phyloP scores from a whole-genome alignment of 2,113 vertebrate genomes.

The Sander vitreus region DNA sequence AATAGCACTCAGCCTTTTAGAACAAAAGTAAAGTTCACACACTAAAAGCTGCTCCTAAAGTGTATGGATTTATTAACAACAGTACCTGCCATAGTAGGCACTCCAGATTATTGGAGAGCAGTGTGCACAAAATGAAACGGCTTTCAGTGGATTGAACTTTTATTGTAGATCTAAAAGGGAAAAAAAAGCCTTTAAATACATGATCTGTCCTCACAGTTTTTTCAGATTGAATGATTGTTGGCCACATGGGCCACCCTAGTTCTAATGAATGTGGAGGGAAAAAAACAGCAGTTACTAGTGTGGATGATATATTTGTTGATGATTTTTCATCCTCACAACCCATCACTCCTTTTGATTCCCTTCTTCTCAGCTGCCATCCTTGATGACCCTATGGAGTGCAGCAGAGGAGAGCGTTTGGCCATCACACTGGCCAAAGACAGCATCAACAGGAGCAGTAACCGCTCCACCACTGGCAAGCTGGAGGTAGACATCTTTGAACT shows the following conservation, averaged over 20 bases:
- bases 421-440: constrained; percentile 97
- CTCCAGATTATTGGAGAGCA: constrained; percentile 49
- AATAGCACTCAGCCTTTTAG: constrained; percentile 32
- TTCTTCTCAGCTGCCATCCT: constrained; percentile 85
- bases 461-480: constrained; percentile 92
- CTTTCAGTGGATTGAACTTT: constrained; percentile 39
- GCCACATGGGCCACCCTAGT: not conserved
- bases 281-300: constrained; percentile 17
- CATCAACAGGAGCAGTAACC: constrained; percentile 94
- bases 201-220: constrained; percentile 2
- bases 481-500: constrained; percentile 98
- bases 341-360: not conserved
- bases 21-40: not conserved
- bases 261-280: not conserved
- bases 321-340: not conserved
- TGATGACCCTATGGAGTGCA: constrained; percentile 99
- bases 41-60: constrained; percentile 41
- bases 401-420: constrained; percentile 96
- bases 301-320: constrained; percentile 1
- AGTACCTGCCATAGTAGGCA: constrained; percentile 20
- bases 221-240: constrained; percentile 1
- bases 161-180: constrained; percentile 7
- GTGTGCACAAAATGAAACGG: constrained; percentile 44
- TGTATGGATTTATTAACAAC: constrained; percentile 52
- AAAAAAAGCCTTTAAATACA: not conserved